Evolutionary conservation across 2,113 vertebrate genomes (phyloP), one percentile per base, ranked within the genome.

Genomic region (Leiothrix lutea): DNA sequence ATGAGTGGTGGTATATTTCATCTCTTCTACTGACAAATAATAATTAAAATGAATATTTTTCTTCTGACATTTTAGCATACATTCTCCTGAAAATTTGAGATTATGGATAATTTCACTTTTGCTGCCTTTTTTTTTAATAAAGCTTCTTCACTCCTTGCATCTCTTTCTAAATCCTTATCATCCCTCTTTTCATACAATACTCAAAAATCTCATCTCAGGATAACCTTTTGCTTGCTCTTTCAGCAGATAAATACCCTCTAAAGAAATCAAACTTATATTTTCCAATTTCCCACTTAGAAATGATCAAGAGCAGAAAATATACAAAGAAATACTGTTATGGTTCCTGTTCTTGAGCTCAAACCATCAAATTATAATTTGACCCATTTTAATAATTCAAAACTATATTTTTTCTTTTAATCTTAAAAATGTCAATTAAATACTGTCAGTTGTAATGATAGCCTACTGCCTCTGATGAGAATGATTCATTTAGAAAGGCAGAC

Each of bases 211-310:
- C 83, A 96, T 79, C 62, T 85, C 24, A 89, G 80, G 75, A 66
- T 88, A 92, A 90, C 44, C 65, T 96, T 96, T 97, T 67, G 82
- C 81, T 96, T 92, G 77, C 85, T 86, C 91, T 97, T 96, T 83
- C 73, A 67, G 79, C 35, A 73, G 62, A 96, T 82, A 93, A 92
- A 88, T 88, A 86, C 45, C 80, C 64, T 94, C 81, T 91, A 75
- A 69, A 74, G 40, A 89, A 92, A 92, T 92, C 77, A 83, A 94
- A 77, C 57, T 80, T 72, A 12, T 56, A 58, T 94, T 93, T 95
- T 96, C n/a, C 71, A 65, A 38, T 93, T 96, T 95, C 60, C 40
- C 13, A 78, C 50, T 94, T 90, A 86, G 36, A 92, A 92, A 80
- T 58, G 40, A 91, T 60, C 57, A 80, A 84, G 29, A 87, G 45